Evolutionary conservation across 2,113 vertebrate species (phyloP).

Genomic region (Pholis gunnellus): DNA sequence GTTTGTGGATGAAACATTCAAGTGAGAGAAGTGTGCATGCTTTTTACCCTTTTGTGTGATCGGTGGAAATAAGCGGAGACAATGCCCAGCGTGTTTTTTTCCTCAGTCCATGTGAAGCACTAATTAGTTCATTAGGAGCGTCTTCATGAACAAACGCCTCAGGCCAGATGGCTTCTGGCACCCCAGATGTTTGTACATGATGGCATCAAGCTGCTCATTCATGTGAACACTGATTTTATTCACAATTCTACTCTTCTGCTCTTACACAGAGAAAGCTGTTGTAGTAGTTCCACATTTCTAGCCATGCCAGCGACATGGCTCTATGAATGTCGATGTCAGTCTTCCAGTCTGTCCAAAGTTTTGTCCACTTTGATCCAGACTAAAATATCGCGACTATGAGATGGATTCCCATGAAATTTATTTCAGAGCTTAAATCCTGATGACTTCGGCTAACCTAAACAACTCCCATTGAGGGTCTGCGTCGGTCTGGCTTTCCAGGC

Average conservation of each 20-base stretch:
- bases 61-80: not conserved
- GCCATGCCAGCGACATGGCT: not conserved
- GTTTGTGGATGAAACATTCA: not conserved
- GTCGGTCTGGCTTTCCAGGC: no score
- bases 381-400: not conserved
- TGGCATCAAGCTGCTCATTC: constrained; percentile 3
- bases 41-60: not conserved
- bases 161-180: constrained; percentile 25
- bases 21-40: constrained; percentile 1
- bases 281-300: not conserved
- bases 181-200: constrained; percentile 45
- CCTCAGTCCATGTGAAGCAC: not conserved
- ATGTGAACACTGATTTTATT: constrained; percentile 15
- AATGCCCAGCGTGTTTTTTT: not conserved
- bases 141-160: constrained; percentile 20
- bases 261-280: not conserved
- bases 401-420: not conserved
- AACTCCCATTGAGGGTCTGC: no score
- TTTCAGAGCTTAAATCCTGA: not conserved
- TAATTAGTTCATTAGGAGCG: constrained; percentile 35
- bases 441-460: not conserved
- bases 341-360: not conserved
- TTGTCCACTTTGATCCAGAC: not conserved
- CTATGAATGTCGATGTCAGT: not conserved
- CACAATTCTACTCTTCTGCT: not conserved